phyloP scores from a whole-genome alignment of 2,888 invertebrate species.

The Andrena praecox region DNA sequence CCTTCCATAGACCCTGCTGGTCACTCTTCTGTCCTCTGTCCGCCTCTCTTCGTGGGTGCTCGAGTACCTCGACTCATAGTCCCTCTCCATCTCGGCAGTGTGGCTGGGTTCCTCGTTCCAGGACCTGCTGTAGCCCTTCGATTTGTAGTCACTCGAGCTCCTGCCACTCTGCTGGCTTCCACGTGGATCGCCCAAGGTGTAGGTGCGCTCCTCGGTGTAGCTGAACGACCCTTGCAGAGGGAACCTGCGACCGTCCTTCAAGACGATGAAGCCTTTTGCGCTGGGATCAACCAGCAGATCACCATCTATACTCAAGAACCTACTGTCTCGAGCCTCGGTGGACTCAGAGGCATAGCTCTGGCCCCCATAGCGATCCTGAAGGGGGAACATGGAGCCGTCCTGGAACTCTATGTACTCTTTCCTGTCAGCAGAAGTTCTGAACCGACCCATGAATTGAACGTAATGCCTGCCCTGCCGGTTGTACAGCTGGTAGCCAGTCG shows the following conservation, averaged over 20 bases:
- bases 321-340: conserved; percentile 50
- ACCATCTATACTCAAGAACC: conserved; percentile 73
- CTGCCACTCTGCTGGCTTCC: conserved; percentile 21
- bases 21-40: conserved; percentile 69
- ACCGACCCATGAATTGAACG: conserved; percentile 76
- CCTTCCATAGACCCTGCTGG: conserved; percentile 61
- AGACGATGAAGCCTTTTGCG: conserved; percentile 74
- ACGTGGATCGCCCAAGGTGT: conserved; percentile 62
- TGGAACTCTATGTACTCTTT: conserved; percentile 78
- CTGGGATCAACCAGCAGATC: conserved; percentile 74
- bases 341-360: conserved; percentile 64
- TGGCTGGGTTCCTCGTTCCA: conserved; percentile 69
- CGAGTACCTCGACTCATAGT: conserved; percentile 69
- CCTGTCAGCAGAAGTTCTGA: conserved; percentile 70
- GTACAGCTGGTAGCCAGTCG: conserved; percentile 70
- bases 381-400: conserved; percentile 76
- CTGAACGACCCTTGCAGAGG: conserved; percentile 76
- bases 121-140: conserved; percentile 54
- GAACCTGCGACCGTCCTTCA: conserved; percentile 77
- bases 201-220: conserved; percentile 73
- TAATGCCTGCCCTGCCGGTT: conserved; percentile 73
- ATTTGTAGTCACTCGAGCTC: conserved; percentile 21
- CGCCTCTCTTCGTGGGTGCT: conserved; percentile 74
- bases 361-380: conserved; percentile 74
- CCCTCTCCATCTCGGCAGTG: conserved; percentile 47